Evolutionary conservation across 2,888 invertebrate species (phyloP), one percentile per base, ranked within the genome.

Genomic region (Apotomis capreana): DNA sequence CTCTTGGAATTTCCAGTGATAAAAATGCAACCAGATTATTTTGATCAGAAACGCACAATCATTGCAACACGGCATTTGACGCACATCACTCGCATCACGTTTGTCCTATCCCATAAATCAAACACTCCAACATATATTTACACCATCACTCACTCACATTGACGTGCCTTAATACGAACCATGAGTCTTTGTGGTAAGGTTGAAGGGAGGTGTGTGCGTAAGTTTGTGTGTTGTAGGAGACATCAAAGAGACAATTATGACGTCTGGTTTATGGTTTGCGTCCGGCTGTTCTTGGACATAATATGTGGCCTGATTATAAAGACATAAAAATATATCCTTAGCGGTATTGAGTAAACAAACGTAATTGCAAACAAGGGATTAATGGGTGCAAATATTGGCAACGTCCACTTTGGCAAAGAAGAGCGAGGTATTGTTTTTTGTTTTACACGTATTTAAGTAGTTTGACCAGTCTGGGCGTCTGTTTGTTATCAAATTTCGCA

Each of bases 81-180:
- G 85, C 80, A 79, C 81, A 84, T 87, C 86, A 85, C 81, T 86
- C 87, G 80, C 75, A 82, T 81, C 78, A 81, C 80, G 86, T 86
- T 86, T 84, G 85, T 84, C 78, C 79, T 82, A 78, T 79, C 40
- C 40, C 52, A 63, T 72, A 74, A 74, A 70, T 70, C 74, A 70
- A 62, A 61, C 60, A 60, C 57, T 57, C 67, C 61, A 55, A 44
- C 40, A 62, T 54, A 64, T 55, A 70, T 71, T 40, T 12, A 51
- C 57, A 57, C 57, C 37, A 55, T 37, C 26, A 51, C 36, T 40
- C 13, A 5, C 40, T 12, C n/a, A 52, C 13, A 3, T 4, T 10
- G 3, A 26, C 1, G 5, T 12, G 12, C 5, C 8, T 5, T n/a
- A 63, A 37, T 58, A 46, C 36, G 12, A 15, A 68, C 68, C 67